Evolutionary conservation across 2,797 vertebrate genomes (phyloP).

Genomic region (Gymnothorax reevesii): DNA sequence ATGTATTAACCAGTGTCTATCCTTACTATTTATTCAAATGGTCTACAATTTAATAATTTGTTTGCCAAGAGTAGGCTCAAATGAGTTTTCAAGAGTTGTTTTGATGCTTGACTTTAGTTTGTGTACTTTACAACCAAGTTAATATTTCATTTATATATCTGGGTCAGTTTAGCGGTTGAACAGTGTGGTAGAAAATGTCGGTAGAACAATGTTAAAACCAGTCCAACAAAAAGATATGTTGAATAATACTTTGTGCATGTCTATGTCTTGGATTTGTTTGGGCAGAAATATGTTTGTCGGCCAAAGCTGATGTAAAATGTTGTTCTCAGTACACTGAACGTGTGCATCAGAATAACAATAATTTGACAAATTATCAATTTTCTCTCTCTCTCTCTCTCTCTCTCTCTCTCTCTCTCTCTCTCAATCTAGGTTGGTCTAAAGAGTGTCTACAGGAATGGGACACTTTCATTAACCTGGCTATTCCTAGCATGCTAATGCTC

Average conservation of each 20-base stretch:
- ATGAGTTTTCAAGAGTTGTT: too few species aligned
- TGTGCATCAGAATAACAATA: neutral
- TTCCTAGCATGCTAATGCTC: constrained; percentile 90
- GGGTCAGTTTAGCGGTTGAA: too few species aligned
- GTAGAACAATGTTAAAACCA: too few species aligned
- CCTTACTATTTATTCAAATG: too few species aligned
- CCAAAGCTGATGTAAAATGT: neutral
- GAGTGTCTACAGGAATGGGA: constrained; percentile 87
- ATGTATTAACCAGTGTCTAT: too few species aligned
- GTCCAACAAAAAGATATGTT: too few species aligned
- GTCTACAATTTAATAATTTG: too few species aligned
- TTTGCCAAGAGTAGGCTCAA: too few species aligned
- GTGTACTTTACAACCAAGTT: too few species aligned
- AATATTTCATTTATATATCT: too few species aligned
- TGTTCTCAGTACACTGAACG: neutral
- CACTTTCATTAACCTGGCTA: constrained; percentile 76
- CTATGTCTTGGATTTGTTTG: neutral
- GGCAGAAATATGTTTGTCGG: neutral
- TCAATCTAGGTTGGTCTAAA: constrained; percentile 74
- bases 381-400: neutral
- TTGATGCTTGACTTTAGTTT: too few species aligned
- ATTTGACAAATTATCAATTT: neutral
- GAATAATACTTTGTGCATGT: neutral
- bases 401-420: neutral
- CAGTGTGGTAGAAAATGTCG: too few species aligned